These are phyloP conservation scores for Tragelaphus buxtoni DNA, from an alignment of 2,113 vertebrate genomes.

Conservation along the genomic window DNA sequence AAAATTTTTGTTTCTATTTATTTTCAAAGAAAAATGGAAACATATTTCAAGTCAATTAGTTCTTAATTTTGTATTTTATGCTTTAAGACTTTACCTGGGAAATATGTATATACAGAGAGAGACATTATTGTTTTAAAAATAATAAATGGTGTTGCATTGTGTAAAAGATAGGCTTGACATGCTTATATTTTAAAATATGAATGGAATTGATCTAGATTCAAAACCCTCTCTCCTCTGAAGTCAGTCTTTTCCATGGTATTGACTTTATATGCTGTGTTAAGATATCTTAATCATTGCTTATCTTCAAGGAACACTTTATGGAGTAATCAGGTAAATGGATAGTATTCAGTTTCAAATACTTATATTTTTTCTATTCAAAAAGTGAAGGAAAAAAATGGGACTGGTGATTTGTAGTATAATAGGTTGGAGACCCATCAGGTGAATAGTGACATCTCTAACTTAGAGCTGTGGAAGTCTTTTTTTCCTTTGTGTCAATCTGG, in stretches of 20 bases:
- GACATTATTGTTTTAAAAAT: not conserved
- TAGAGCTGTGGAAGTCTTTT: constrained; percentile 7
- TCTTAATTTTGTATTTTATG: not conserved
- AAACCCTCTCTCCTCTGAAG: not conserved
- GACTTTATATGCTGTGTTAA: constrained; percentile 68
- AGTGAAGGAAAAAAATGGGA: constrained; percentile 14
- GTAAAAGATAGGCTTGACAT: not conserved
- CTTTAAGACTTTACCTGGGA: not conserved
- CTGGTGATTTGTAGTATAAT: constrained; percentile 68
- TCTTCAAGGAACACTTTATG: constrained; percentile 57
- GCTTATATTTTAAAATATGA: not conserved
- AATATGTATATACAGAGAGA: not conserved
- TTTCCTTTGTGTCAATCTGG: constrained; percentile 44
- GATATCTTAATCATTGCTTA: constrained; percentile 65
- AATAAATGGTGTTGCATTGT: not conserved
- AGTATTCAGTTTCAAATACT: constrained; percentile 69
- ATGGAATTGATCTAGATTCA: constrained; percentile 52
- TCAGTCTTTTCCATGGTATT: constrained; percentile 59
- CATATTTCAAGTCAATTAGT: not conserved
- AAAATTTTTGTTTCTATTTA: not conserved
- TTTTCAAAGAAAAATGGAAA: not conserved
- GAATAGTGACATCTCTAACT: constrained; percentile 48
- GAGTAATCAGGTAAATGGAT: constrained; percentile 73
- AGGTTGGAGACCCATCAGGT: constrained; percentile 59
- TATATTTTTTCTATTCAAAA: constrained; percentile 60